Conservation (phyloP, 2,888 invertebrate genomes). For the Priocnemis perturbator region DNA sequence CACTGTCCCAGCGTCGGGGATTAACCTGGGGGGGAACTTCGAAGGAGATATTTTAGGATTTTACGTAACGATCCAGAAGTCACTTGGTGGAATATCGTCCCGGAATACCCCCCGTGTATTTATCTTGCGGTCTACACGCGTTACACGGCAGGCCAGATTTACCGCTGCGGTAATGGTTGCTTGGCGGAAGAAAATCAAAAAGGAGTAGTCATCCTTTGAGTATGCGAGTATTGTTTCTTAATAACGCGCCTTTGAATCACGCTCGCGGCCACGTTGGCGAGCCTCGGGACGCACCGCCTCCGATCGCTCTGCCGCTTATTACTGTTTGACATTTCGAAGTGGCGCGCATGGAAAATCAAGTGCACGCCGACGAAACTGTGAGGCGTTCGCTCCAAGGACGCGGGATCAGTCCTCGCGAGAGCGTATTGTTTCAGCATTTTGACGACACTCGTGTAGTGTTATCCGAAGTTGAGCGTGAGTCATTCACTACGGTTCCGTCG, state of each 20-base stretch:
- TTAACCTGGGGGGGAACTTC: too few species aligned
- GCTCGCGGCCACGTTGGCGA: constrained; percentile 23
- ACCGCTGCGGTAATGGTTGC: too few species aligned
- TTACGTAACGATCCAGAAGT: constrained; percentile 28
- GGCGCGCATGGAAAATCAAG: constrained; percentile 1
- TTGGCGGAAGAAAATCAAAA: constrained; percentile 32
- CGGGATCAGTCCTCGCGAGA: too few species aligned
- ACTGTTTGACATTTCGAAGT: constrained; percentile 18
- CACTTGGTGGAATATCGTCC: constrained; percentile 3
- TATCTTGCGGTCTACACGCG: background rate
- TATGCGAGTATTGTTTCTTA: constrained; percentile 55
- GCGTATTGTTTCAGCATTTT: too few species aligned
- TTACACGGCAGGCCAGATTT: constrained; percentile 11
- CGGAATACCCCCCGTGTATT: constrained; percentile 28
- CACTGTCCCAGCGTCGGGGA: too few species aligned
- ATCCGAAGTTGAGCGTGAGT: too few species aligned
- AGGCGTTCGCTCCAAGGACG: too few species aligned
- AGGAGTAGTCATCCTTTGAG: constrained; percentile 61
- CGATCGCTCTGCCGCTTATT: constrained; percentile 21
- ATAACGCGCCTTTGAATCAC: constrained; percentile 50
- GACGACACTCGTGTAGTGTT: too few species aligned
- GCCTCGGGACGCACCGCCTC: constrained; percentile 20
- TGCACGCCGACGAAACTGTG: background rate
- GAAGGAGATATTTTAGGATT: constrained; percentile 26
- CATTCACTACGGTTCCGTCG: too few species aligned